A percentile compares a stretch with the other conserved stretches of the same genome.
Evolutionary conservation across 1,140 invertebrate species (phyloP).

Genomic region (Delia radicum): DNA sequence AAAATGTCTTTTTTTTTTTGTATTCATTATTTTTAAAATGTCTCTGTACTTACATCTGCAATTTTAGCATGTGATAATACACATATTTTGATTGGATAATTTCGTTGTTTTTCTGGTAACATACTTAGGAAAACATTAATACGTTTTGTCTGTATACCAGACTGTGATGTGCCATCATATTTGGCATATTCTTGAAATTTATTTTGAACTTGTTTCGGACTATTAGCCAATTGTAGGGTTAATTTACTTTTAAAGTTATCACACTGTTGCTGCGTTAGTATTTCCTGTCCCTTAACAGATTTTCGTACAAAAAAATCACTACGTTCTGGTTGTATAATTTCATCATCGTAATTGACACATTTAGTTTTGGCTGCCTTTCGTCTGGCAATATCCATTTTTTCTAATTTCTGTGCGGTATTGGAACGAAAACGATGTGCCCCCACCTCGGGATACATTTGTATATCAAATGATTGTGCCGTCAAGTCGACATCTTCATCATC

Average conservation of each 20-base stretch:
- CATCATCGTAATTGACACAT: conserved; percentile 74
- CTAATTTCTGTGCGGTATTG: conserved; percentile 85
- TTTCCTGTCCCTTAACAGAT: conserved; percentile 38
- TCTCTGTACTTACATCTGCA: conserved; percentile 61
- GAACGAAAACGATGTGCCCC: conserved; percentile 74
- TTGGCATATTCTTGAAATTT: conserved; percentile 87
- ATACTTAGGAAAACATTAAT: conserved; percentile 87
- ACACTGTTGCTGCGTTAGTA: background rate
- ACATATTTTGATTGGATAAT: conserved; percentile 80
- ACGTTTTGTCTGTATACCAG: conserved; percentile 74
- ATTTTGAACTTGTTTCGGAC: conserved; percentile 73
- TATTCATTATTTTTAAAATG: no score
- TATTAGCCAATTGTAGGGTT: conserved; percentile 72
- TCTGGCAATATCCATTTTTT: conserved; percentile 85
- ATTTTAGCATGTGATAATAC: conserved; percentile 84
- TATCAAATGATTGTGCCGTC: conserved; percentile 67
- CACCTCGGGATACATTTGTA: conserved; percentile 73
- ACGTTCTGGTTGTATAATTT: conserved; percentile 58
- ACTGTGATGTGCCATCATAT: conserved; percentile 85
- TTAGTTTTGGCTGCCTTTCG: conserved; percentile 78
- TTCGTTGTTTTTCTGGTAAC: conserved; percentile 73
- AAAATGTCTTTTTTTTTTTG: no score
- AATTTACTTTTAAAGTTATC: conserved; percentile 61
- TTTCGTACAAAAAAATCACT: conserved; percentile 66
- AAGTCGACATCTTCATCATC: conserved; percentile 72